Conservation (phyloP, 2,113 vertebrate genomes). For the Polyodon spathula region DNA sequence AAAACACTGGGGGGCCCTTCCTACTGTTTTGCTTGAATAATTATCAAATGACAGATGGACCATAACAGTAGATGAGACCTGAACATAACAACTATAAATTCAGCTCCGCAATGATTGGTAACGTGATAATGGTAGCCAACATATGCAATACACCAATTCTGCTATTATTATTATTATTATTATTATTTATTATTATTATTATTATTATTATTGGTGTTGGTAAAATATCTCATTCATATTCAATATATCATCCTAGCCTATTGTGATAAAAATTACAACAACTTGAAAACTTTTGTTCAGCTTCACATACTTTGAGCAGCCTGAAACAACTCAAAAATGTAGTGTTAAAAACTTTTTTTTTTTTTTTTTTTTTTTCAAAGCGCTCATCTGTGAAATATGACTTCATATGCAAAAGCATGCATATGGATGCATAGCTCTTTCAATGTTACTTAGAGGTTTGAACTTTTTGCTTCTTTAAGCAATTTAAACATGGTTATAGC, state of each 20-base stretch:
- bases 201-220: neutral
- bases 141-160: no score
- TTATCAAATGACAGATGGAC: no score
- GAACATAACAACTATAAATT: no score
- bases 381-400: conserved; percentile 1
- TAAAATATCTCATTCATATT: neutral
- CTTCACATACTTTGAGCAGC: neutral
- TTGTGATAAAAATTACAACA: neutral
- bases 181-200: neutral
- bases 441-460: conserved; percentile 5
- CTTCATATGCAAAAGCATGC: neutral
- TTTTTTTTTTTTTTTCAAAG: neutral
- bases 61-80: no score
- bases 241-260: neutral
- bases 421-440: neutral
- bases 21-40: no score
- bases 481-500: neutral
- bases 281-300: neutral
- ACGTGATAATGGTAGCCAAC: no score
- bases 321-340: neutral
- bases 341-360: neutral
- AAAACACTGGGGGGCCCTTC: no score
- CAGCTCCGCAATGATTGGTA: no score
- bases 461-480: conserved; percentile 6
- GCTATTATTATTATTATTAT: neutral